Evolutionary conservation across 2,888 invertebrate genomes (phyloP).

Genomic region (Osmoderma eremita): DNA sequence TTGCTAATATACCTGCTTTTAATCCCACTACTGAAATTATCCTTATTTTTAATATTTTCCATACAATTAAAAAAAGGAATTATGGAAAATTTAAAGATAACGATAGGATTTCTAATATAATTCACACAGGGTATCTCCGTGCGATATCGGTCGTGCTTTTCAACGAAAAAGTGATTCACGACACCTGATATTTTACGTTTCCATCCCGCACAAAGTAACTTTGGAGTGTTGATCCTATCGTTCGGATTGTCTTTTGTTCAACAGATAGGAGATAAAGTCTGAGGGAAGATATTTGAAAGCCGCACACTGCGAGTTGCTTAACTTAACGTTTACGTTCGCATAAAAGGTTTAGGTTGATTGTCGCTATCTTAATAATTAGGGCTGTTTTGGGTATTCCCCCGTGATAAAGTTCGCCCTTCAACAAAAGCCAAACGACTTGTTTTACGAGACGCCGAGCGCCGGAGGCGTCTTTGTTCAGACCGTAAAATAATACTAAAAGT

Average conservation of each 20-base stretch:
- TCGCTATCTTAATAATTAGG: conserved; percentile 57
- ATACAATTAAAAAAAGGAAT: too few relatives aligned
- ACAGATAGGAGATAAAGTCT: conserved; percentile 37
- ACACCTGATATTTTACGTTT: conserved; percentile 9
- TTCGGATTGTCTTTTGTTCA: conserved; percentile 37
- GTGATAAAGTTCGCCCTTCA: conserved; percentile 52
- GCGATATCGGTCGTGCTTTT: too few relatives aligned
- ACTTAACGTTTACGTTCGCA: conserved; percentile 51
- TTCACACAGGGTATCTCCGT: too few relatives aligned
- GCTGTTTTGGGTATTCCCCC: conserved; percentile 53
- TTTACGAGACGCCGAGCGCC: conserved; percentile 54
- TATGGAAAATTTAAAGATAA: too few relatives aligned
- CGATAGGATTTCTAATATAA: too few relatives aligned
- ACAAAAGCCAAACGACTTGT: conserved; percentile 53
- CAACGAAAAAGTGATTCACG: conserved; percentile 5
- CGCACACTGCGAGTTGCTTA: conserved; percentile 38
- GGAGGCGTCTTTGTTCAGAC: conserved; percentile 52
- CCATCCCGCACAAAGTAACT: conserved; percentile 22
- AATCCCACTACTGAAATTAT: too few relatives aligned
- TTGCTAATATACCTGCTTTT: too few relatives aligned
- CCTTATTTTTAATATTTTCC: too few relatives aligned
- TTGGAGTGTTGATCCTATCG: conserved; percentile 36
- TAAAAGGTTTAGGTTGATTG: conserved; percentile 57
- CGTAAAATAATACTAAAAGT: conserved; percentile 53
- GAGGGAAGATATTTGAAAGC: conserved; percentile 37